phyloP scores from a whole-genome alignment of 2,797 vertebrate genomes.

The Knipowitschia caucasica region DNA sequence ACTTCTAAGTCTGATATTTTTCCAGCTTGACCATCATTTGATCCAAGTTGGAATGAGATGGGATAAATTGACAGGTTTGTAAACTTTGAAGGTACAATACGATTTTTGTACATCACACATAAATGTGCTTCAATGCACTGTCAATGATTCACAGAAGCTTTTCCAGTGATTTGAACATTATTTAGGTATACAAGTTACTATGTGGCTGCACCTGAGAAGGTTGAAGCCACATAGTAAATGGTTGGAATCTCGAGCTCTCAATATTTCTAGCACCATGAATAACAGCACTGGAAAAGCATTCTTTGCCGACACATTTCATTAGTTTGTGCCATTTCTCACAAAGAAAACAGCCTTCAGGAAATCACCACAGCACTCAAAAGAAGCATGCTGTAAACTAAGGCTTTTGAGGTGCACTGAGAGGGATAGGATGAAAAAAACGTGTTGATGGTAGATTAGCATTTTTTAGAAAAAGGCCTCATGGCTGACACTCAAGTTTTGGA shows the following conservation, averaged over 20 bases:
- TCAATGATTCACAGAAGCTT: conserved; percentile 20
- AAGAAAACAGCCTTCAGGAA: conserved; percentile 8
- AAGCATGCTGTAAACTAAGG: conserved; percentile 37
- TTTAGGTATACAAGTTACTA: conserved; percentile 42
- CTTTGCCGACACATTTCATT: conserved; percentile 29
- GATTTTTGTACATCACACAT: conserved; percentile 19
- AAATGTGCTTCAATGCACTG: conserved; percentile 13
- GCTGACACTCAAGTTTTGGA: conserved; percentile 24
- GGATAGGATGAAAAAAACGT: conserved; percentile 14
- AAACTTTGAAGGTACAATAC: conserved; percentile 27
- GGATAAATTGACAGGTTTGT: conserved; percentile 22
- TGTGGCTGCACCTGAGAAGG: conserved; percentile 16
- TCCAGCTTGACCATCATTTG: conserved; percentile 24
- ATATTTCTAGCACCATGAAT: conserved; percentile 39
- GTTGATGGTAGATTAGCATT: background rate
- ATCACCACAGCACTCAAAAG: conserved; percentile 21
- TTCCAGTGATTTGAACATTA: too few relatives aligned
- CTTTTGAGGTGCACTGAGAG: conserved; percentile 26
- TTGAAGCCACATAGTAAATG: conserved; percentile 26
- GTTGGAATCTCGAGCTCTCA: conserved; percentile 20
- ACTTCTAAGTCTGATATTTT: conserved; percentile 11
- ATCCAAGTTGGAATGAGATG: conserved; percentile 10
- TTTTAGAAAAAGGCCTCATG: conserved; percentile 20
- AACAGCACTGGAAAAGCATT: conserved; percentile 15
- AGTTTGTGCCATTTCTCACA: conserved; percentile 43